A percentile compares a stretch with the other conserved stretches of the same genome.
Conservation (phyloP, 2,113 vertebrate species). For the Hydropotes inermis region DNA sequence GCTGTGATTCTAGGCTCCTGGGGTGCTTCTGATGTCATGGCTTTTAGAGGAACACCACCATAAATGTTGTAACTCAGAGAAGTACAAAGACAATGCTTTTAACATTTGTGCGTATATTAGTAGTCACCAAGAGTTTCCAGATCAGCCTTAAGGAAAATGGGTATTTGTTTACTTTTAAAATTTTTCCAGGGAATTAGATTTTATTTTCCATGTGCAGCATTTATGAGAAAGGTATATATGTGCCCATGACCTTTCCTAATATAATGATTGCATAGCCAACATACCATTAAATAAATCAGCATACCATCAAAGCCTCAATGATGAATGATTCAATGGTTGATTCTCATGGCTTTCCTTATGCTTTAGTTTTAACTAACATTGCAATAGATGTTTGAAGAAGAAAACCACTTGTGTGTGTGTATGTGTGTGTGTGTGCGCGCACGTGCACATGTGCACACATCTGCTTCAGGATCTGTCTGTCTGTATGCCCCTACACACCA, state of each 20-base stretch:
- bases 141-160: background rate
- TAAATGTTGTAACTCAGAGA: background rate
- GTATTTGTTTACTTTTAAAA: slow-evolving; percentile 31
- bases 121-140: background rate
- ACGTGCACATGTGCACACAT: background rate
- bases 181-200: background rate
- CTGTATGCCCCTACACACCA: background rate
- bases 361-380: background rate
- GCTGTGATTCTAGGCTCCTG: background rate
- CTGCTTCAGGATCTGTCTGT: background rate
- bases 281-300: background rate
- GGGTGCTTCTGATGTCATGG: background rate
- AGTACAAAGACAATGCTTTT: background rate
- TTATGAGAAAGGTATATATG: background rate
- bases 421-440: background rate
- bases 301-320: background rate
- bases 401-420: background rate
- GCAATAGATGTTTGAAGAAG: background rate
- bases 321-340: background rate
- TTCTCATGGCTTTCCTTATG: background rate
- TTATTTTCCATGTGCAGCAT: slow-evolving; percentile 10
- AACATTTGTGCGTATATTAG: background rate
- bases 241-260: background rate
- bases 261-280: background rate
- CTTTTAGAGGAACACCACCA: background rate